Conservation (phyloP, 2,113 vertebrate genomes). For the Rallus limicola region DNA sequence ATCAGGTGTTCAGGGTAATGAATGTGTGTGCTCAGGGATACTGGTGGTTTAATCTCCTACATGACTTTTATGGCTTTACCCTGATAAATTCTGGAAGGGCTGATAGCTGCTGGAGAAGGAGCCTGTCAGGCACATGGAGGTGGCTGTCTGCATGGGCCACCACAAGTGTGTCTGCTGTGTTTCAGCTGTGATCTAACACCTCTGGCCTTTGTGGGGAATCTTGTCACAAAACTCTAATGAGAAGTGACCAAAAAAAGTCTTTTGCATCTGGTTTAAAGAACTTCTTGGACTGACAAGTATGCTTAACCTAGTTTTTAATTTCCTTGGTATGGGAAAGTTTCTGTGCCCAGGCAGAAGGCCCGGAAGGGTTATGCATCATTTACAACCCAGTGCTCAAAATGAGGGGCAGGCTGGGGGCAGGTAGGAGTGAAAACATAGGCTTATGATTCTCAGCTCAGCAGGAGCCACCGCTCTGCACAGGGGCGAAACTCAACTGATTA, state of each 20-base stretch:
- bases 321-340: not conserved
- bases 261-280: constrained; percentile 5
- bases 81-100: not conserved
- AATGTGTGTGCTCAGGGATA: not conserved
- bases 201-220: not conserved
- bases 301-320: constrained; percentile 59
- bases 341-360: constrained; percentile 45
- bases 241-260: not conserved
- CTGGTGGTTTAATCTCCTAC: not conserved
- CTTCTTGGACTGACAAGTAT: not conserved
- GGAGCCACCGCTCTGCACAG: not conserved
- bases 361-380: constrained; percentile 64
- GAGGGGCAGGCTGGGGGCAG: not conserved
- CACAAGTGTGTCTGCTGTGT: not conserved
- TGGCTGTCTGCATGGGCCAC: not conserved
- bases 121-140: not conserved
- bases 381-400: not conserved
- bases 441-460: constrained; percentile 25
- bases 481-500: not conserved
- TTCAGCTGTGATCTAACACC: not conserved
- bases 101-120: not conserved
- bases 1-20: not conserved
- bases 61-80: not conserved
- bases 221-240: not conserved
- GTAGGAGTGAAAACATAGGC: not conserved